A percentile compares a stretch with the other conserved stretches of the same genome.
Conservation (phyloP, 2,888 invertebrate genomes). For the Drosophila siamana region DNA sequence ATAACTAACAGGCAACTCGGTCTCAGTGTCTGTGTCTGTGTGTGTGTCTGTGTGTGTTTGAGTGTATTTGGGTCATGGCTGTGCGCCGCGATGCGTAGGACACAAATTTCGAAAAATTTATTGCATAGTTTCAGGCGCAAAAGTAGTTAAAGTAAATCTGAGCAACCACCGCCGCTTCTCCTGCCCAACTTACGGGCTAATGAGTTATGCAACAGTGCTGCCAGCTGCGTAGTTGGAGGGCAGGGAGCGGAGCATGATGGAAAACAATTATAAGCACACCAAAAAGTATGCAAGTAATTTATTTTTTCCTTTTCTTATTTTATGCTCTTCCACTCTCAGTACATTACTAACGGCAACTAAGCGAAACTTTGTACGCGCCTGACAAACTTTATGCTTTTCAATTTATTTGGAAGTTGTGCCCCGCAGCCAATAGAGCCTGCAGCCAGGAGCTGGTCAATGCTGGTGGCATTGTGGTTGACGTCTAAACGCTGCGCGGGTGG, state of each 20-base stretch:
- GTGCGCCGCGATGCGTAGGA: conserved; percentile 38
- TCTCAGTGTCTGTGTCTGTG: background rate
- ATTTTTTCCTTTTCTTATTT: too few species aligned
- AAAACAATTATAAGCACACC: conserved; percentile 74
- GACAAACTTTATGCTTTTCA: conserved; percentile 74
- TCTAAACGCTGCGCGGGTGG: background rate
- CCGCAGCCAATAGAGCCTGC: conserved; percentile 17
- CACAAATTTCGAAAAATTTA: conserved; percentile 67
- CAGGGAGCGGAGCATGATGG: conserved; percentile 30
- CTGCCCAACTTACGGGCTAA: conserved; percentile 63
- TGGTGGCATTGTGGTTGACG: conserved; percentile 35
- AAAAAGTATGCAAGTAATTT: conserved; percentile 72
- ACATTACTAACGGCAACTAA: conserved; percentile 55
- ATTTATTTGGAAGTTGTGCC: conserved; percentile 65
- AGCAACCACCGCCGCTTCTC: conserved; percentile 29
- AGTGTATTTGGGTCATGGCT: conserved; percentile 63
- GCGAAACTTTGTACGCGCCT: conserved; percentile 54
- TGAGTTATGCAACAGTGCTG: conserved; percentile 64
- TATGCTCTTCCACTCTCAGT: conserved; percentile 27
- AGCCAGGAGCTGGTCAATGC: conserved; percentile 16
- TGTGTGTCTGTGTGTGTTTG: conserved; percentile 13
- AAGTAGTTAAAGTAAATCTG: conserved; percentile 75
- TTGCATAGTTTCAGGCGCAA: conserved; percentile 75
- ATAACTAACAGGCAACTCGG: conserved; percentile 41
- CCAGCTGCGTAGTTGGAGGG: too few species aligned